phyloP scores from a whole-genome alignment of 2,113 vertebrate species.

The Ginglymostoma cirratum region DNA sequence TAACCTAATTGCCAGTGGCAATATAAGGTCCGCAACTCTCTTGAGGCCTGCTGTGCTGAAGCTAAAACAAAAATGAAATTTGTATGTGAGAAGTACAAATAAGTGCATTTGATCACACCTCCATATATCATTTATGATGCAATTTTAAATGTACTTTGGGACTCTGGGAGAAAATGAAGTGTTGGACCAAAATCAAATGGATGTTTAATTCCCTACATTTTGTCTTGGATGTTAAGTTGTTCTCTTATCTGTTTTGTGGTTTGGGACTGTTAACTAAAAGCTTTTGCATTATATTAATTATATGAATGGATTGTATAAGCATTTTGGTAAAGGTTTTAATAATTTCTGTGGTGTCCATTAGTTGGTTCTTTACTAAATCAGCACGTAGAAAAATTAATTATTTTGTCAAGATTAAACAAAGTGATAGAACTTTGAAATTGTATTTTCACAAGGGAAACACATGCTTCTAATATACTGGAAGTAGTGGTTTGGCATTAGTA shows the following conservation, averaged over 20 bases:
- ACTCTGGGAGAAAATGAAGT: slow-evolving; percentile 23
- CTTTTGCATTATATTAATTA: neutral
- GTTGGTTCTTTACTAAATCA: neutral
- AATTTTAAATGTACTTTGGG: slow-evolving; percentile 17
- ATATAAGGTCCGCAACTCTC: neutral
- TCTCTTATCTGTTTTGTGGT: neutral
- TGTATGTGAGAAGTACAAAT: slow-evolving; percentile 1
- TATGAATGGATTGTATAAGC: neutral
- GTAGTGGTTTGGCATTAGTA: neutral
- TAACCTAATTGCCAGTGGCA: neutral
- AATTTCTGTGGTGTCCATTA: neutral
- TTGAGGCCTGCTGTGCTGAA: neutral
- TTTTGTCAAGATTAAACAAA: neutral
- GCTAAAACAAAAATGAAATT: slow-evolving; percentile 20
- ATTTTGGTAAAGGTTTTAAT: neutral
- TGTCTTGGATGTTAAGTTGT: neutral
- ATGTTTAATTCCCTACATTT: neutral
- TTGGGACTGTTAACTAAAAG: neutral
- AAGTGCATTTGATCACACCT: slow-evolving; percentile 27
- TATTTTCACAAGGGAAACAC: neutral
- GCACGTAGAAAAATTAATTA: neutral
- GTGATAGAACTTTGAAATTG: neutral
- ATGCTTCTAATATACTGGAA: neutral
- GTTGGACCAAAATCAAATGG: neutral
- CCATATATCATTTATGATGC: slow-evolving; percentile 14